Percentiles rank a stretch among this genome's conserved stretches.
phyloP scores from a whole-genome alignment of 2,888 invertebrate genomes.

The Ypsolopha sequella region DNA sequence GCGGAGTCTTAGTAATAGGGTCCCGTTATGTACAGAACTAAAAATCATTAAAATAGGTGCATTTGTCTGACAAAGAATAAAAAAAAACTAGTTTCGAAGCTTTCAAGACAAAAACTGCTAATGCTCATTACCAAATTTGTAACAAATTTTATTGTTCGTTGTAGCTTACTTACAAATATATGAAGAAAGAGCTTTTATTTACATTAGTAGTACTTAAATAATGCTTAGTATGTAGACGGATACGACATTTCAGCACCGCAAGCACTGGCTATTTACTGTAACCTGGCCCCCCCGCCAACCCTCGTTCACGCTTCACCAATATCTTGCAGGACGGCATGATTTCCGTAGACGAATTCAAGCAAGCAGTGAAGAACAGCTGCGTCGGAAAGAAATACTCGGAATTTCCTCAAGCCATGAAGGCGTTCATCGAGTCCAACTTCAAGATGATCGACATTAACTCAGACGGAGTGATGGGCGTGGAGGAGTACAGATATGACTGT shows the following conservation, averaged over 20 bases:
- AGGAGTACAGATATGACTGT: slow-evolving; percentile 87
- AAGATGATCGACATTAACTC: slow-evolving; percentile 84
- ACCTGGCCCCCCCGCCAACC: background rate
- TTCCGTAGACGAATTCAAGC: slow-evolving; percentile 84
- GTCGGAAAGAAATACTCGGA: slow-evolving; percentile 82
- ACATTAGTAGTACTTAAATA: no score
- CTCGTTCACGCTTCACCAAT: background rate
- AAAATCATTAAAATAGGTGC: no score
- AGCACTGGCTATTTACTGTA: background rate
- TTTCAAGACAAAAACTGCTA: no score
- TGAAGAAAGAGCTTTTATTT: no score
- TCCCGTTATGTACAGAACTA: no score
- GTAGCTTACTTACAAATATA: no score
- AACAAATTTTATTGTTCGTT: no score
- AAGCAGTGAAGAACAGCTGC: slow-evolving; percentile 84
- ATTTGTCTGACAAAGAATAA: no score
- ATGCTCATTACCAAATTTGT: no score
- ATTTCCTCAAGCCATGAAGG: slow-evolving; percentile 88
- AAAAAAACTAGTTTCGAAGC: no score
- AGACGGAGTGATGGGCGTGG: slow-evolving; percentile 82
- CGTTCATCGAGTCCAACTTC: slow-evolving; percentile 88
- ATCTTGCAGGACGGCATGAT: slow-evolving; percentile 81
- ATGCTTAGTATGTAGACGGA: background rate
- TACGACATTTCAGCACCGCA: slow-evolving; percentile 1
- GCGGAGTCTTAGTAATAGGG: no score